A percentile compares a stretch with the other conserved stretches of the same genome.
Evolutionary conservation across 2,113 vertebrate genomes (phyloP).

Genomic region (Ivindomyrus marchei): DNA sequence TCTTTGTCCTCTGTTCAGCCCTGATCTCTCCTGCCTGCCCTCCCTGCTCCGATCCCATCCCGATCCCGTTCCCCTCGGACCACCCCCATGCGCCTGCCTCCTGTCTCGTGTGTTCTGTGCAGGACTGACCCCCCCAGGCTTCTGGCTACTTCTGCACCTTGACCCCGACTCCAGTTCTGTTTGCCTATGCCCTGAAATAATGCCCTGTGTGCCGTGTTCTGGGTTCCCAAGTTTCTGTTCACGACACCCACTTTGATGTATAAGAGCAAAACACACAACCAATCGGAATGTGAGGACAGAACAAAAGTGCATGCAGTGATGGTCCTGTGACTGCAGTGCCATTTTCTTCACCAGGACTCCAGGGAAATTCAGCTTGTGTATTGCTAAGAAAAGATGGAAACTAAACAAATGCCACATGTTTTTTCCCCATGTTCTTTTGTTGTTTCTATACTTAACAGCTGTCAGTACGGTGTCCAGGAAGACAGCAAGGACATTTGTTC

Average conservation of each 20-base stretch:
- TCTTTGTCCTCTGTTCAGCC: not conserved
- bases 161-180: not conserved
- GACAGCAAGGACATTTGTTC: not conserved
- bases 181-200: not conserved
- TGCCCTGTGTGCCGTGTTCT: not conserved
- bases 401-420: not conserved
- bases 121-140: not conserved
- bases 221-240: not conserved
- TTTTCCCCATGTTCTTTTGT: not conserved
- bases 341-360: not conserved
- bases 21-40: not conserved
- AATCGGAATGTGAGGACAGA: not conserved
- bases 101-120: not conserved
- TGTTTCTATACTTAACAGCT: not conserved
- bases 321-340: not conserved
- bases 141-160: not conserved
- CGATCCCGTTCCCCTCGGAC: not conserved
- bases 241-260: not conserved
- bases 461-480: conserved; percentile 1
- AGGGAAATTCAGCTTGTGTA: not conserved
- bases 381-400: not conserved
- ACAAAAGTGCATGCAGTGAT: not conserved
- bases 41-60: not conserved
- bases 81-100: not conserved
- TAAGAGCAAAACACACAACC: not conserved